A percentile compares a stretch with the other conserved stretches of the same genome.
Conservation (phyloP, 2,113 vertebrate species). For the Telmatochromis sp. region DNA sequence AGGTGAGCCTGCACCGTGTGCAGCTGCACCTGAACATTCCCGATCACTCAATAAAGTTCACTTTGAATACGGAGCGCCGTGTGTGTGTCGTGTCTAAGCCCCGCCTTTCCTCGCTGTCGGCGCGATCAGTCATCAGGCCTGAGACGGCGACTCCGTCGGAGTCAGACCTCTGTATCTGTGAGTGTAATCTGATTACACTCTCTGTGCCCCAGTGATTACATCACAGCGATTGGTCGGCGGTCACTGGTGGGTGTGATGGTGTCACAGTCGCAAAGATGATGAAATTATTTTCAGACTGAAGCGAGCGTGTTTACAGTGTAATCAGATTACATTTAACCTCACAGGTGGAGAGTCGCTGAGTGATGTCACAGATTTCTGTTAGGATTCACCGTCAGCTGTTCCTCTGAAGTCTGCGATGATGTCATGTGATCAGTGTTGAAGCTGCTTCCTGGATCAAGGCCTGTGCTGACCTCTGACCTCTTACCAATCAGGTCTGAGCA, state of each 20-base stretch:
- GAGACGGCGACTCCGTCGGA: neutral
- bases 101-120: neutral
- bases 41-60: constrained; percentile 42
- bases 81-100: neutral
- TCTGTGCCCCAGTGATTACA: neutral
- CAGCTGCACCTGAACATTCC: constrained; percentile 31
- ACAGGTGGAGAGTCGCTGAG: neutral
- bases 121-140: neutral
- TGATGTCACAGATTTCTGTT: neutral
- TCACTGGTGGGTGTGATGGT: neutral
- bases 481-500: neutral
- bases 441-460: neutral
- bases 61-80: neutral
- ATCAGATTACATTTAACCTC: neutral
- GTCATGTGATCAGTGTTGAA: neutral
- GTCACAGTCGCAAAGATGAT: neutral
- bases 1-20: constrained; percentile 53
- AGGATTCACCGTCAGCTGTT: neutral
- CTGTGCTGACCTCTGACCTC: neutral
- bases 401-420: neutral
- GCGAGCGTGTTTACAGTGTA: neutral
- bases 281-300: neutral
- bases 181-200: neutral
- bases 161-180: neutral
- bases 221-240: neutral